Evolutionary conservation across 2,888 invertebrate species (phyloP), one percentile per base, ranked within the genome.

Genomic region (Heliothis peltigera): DNA sequence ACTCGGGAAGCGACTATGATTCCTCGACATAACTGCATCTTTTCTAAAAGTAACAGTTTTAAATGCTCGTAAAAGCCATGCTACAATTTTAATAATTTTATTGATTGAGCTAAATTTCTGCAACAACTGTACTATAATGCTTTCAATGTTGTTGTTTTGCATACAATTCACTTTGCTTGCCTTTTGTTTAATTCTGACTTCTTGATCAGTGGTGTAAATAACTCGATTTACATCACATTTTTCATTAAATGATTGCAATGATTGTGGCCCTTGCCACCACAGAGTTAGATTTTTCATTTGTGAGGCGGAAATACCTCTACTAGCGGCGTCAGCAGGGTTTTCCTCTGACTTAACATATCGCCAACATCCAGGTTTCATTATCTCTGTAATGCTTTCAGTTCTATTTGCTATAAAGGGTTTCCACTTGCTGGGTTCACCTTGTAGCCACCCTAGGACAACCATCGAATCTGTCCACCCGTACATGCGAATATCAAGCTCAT

Each of bases 231-330:
- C 1, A 15, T 39, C 42, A 0, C 19, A 5, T 15, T 21, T 39
- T 22, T 15, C 21, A 39, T 39, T 39, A 4, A 35, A 52, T 2
- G 52, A 0, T 39, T 21, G 21, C 4, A 52, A 52, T 8, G 39
- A 52, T 3, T 21, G 15, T 3, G 75, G 75, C 12, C 75, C 77
- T 5, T 67, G 21, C 70, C 74, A 80, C 77, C 77, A 80, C n/a
- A 80, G 32, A 0, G 54, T 10, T 17, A 72, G 69, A 1, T 68
- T n/a, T 22, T 8, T 35, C 25, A 73, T 21, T 49, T 72, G 71
- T 7, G 53, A 15, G 4, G 57, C 21, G 1, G 46, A 47, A 1
- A 72, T 15, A 1, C 75, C 75, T n/a, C 76, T 57, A n/a, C 70
- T 75, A 0, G 75, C 73, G 25, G 69, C 69, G 42, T 79, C 64